Percentiles rank a stretch among this genome's conserved stretches.
phyloP scores from a whole-genome alignment of 2,888 invertebrate genomes.

The Synergus gifuensis region DNA sequence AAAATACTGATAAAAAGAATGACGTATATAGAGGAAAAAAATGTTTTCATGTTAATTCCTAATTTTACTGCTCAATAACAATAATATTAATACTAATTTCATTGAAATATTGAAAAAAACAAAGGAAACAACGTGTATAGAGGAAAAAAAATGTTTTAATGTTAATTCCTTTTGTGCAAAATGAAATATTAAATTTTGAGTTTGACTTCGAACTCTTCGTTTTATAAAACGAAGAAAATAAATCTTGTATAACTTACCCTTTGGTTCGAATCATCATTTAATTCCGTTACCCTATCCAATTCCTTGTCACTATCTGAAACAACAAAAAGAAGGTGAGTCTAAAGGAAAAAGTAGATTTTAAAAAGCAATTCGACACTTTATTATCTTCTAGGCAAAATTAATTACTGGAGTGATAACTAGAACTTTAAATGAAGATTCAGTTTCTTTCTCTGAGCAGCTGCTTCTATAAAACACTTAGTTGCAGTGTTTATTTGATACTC shows the following conservation, averaged over 20 bases:
- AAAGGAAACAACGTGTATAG: background rate
- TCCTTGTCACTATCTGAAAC: slow-evolving; percentile 52
- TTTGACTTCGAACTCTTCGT: background rate
- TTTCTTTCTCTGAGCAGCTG: background rate
- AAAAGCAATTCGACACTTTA: background rate
- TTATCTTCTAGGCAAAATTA: background rate
- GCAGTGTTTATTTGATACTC: slow-evolving; percentile 10
- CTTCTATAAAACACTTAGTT: slow-evolving; percentile 5
- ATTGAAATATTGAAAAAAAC: background rate
- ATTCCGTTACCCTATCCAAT: slow-evolving; percentile 45
- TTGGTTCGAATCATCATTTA: slow-evolving; percentile 69
- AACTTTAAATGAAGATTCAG: background rate
- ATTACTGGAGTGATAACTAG: background rate
- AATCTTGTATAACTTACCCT: slow-evolving; percentile 76
- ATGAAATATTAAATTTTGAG: too few species aligned
- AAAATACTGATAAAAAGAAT: background rate
- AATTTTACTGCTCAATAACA: slow-evolving; percentile 71
- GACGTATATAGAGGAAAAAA: background rate
- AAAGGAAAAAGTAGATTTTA: background rate
- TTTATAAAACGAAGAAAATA: background rate
- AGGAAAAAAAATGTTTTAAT: background rate
- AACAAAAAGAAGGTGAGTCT: slow-evolving; percentile 17
- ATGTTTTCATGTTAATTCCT: background rate
- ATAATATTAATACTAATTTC: slow-evolving; percentile 47
- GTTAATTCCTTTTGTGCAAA: too few species aligned